phyloP scores from a whole-genome alignment of 2,113 vertebrate species.

The Gadus macrocephalus region DNA sequence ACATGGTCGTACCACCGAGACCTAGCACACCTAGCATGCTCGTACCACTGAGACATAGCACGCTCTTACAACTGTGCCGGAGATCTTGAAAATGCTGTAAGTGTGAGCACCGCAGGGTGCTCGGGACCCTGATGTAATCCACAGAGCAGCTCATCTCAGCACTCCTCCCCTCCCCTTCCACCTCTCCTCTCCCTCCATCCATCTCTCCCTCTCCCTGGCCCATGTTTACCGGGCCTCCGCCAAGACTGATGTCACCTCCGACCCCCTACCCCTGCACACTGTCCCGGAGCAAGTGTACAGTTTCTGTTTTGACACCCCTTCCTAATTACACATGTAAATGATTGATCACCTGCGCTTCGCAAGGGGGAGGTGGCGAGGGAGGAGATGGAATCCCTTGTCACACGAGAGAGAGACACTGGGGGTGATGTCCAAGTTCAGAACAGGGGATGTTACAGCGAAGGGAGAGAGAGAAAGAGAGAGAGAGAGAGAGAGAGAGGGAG shows the following conservation, averaged over 20 bases:
- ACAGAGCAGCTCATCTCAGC: conserved; percentile 39
- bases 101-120: conserved; percentile 42
- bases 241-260: conserved; percentile 70
- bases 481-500: conserved; percentile 37
- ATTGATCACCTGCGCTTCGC: conserved; percentile 73
- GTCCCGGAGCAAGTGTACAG: conserved; percentile 62
- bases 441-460: conserved; percentile 28
- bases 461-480: conserved; percentile 42
- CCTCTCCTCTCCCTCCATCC: conserved; percentile 15
- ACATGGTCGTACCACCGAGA: too few relatives aligned
- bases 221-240: conserved; percentile 55
- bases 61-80: too few relatives aligned
- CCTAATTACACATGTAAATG: conserved; percentile 78
- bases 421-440: conserved; percentile 47
- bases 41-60: too few relatives aligned
- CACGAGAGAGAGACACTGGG: conserved; percentile 32
- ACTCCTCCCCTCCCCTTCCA: conserved; percentile 28
- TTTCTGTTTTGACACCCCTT: conserved; percentile 78
- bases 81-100: neutral
- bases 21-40: too few relatives aligned
- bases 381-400: conserved; percentile 59
- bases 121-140: conserved; percentile 32
- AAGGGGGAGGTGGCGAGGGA: conserved; percentile 20
- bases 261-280: conserved; percentile 29
- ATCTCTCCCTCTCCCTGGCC: conserved; percentile 39